These are phyloP conservation scores for Lasiurus borealis DNA, from an alignment of 2,113 vertebrate genomes.

Conservation along the genomic window DNA sequence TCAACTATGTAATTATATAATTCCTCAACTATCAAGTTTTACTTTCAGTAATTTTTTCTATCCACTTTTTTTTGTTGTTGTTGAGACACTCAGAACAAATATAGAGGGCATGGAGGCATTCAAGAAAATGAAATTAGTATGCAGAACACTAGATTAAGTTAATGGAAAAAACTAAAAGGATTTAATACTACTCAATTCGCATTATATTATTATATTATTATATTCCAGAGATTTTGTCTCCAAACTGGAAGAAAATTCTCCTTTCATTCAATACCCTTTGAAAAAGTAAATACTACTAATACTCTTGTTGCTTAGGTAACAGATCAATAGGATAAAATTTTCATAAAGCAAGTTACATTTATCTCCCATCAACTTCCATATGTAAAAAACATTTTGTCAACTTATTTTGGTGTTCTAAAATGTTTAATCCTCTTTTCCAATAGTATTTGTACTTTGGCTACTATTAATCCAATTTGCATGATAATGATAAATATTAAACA, in stretches of 20 bases:
- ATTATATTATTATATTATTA: background rate
- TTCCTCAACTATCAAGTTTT: slow-evolving; percentile 12
- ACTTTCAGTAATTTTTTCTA: background rate
- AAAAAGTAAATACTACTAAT: background rate
- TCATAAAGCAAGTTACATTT: background rate
- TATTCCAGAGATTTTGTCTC: background rate
- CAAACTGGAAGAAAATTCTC: background rate
- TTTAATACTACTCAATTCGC: too few relatives aligned
- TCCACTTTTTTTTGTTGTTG: background rate
- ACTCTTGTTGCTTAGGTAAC: background rate
- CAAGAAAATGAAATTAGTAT: background rate
- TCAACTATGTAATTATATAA: slow-evolving; percentile 1
- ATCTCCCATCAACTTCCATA: background rate
- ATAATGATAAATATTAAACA: background rate
- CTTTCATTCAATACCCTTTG: background rate
- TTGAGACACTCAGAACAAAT: background rate
- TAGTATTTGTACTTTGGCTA: background rate
- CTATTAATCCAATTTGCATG: background rate
- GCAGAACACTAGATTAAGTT: background rate
- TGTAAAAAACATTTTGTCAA: background rate
- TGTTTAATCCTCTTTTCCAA: background rate
- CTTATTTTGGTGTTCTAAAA: background rate
- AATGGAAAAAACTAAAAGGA: background rate
- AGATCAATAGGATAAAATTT: background rate
- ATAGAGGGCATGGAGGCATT: background rate